Conservation (phyloP, 2,113 vertebrate genomes). For the Amblyornis subalaris region DNA sequence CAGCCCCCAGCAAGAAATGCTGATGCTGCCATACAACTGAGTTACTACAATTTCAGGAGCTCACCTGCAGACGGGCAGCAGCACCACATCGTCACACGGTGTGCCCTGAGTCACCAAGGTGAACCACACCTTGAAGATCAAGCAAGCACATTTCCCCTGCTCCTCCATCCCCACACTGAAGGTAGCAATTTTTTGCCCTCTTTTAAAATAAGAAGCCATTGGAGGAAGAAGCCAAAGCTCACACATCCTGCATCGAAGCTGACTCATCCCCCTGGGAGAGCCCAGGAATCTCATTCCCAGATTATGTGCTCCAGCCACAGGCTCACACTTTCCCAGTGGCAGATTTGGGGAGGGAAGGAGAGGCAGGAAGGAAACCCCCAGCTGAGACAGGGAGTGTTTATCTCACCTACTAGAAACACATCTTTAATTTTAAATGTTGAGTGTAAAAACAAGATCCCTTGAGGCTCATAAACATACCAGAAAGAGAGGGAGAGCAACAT, state of each 20-base stretch:
- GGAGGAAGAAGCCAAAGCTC: not conserved
- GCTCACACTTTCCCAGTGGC: not conserved
- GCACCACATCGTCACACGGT: rapidly evolving
- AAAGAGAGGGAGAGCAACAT: constrained; percentile 8
- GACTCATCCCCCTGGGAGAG: not conserved
- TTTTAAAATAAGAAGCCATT: not conserved
- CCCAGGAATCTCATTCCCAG: not conserved
- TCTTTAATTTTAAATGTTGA: constrained; percentile 51
- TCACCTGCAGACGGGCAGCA: not conserved
- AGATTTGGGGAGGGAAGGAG: not conserved
- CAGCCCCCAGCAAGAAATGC: not conserved
- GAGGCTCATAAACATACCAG: constrained; percentile 51
- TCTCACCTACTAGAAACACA: constrained; percentile 50
- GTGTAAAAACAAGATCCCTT: constrained; percentile 15
- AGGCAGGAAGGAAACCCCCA: constrained; percentile 19
- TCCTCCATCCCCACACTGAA: not conserved
- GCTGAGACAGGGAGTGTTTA: constrained; percentile 17
- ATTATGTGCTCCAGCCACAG: not conserved
- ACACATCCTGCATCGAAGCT: not conserved
- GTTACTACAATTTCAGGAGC: not conserved
- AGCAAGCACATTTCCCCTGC: not conserved
- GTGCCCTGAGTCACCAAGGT: not conserved
- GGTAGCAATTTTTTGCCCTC: not conserved
- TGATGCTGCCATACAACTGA: rapidly evolving
- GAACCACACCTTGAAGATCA: not conserved